Evolutionary conservation across 2,797 vertebrate genomes (phyloP).

Genomic region (Australoheros facetus): DNA sequence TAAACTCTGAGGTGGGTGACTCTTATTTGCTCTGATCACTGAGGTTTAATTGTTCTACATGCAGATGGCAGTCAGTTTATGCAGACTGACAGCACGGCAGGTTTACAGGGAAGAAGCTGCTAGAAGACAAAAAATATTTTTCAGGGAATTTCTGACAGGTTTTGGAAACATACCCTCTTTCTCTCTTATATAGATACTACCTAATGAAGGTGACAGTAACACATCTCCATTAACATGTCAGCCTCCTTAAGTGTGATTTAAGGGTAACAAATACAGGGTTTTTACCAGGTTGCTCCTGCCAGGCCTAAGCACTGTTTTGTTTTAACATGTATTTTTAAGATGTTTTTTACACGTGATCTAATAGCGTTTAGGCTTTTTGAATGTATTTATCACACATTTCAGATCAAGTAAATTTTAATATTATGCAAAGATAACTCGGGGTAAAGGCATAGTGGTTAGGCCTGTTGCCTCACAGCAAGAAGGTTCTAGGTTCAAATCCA

Average conservation of each 20-base stretch:
- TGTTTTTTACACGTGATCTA: not conserved
- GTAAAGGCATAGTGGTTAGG: not conserved
- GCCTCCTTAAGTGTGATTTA: constrained; percentile 6
- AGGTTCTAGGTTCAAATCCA: too few species aligned
- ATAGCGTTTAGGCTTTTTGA: not conserved
- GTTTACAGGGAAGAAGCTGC: constrained; percentile 65
- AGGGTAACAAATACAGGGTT: not conserved
- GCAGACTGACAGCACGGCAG: constrained; percentile 72
- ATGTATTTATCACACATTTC: not conserved
- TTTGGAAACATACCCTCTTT: constrained; percentile 7
- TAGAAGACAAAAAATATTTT: constrained; percentile 62
- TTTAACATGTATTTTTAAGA: not conserved
- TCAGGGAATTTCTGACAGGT: constrained; percentile 9
- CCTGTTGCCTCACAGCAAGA: too few species aligned
- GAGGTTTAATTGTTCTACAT: constrained; percentile 66
- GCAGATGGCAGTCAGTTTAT: constrained; percentile 74
- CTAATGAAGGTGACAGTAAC: constrained; percentile 1
- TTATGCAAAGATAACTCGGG: not conserved
- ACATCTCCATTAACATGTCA: constrained; percentile 12
- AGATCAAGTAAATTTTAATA: not conserved
- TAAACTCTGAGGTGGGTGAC: constrained; percentile 63
- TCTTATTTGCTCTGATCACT: constrained; percentile 44
- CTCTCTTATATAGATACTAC: not conserved
- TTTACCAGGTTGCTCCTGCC: not conserved
- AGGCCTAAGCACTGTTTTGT: too few species aligned